Evolutionary conservation across 2,113 vertebrate genomes (phyloP).

Genomic region (Nettapus auritus): DNA sequence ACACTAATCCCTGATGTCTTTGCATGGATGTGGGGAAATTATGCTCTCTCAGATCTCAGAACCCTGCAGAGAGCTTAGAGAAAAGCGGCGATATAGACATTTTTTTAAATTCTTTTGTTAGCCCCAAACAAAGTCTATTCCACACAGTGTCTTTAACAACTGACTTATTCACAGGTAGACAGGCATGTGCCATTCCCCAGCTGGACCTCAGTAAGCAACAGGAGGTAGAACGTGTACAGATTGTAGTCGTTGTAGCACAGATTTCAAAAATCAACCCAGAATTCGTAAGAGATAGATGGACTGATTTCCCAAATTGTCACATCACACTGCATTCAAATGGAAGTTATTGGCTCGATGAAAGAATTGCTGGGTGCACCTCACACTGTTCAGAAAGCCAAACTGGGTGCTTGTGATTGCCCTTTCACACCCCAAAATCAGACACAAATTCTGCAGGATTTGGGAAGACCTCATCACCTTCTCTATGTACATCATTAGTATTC

Average conservation of each 20-base stretch:
- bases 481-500: background rate
- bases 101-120: background rate
- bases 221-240: background rate
- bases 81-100: background rate
- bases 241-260: background rate
- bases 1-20: background rate
- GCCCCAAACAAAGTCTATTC: background rate
- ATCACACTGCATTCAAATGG: background rate
- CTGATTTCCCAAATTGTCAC: background rate
- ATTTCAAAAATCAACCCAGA: background rate
- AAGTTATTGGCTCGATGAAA: background rate
- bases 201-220: background rate
- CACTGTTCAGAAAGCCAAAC: background rate
- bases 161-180: background rate
- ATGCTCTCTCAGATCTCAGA: background rate
- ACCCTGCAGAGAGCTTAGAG: background rate
- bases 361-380: background rate
- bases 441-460: background rate
- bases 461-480: rapidly evolving
- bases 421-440: background rate
- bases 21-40: background rate
- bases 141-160: background rate
- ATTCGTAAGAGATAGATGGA: background rate
- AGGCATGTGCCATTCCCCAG: background rate
- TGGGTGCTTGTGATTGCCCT: background rate